These are phyloP conservation scores for Onychomys arenicola DNA, from an alignment of 2,797 vertebrate genomes.

Conservation along the genomic window DNA sequence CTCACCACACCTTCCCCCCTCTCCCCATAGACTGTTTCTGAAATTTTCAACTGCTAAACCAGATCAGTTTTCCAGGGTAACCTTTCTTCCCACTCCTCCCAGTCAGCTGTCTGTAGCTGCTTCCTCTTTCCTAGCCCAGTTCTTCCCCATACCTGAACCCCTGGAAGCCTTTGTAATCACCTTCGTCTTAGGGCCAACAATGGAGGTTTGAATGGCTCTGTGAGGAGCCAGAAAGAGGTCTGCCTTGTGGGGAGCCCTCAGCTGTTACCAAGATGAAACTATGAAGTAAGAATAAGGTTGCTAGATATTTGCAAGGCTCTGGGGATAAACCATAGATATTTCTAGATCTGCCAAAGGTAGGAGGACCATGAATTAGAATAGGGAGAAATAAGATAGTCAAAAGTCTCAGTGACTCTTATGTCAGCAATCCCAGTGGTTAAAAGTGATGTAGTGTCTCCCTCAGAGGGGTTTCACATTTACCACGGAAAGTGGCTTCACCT, in stretches of 20 bases:
- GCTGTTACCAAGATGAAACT: not conserved
- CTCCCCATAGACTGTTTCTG: conserved; percentile 30
- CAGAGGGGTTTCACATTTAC: not conserved
- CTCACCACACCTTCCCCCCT: conserved; percentile 59
- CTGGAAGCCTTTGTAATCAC: not conserved
- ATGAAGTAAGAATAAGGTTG: conserved; percentile 5
- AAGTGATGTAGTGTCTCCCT: not conserved
- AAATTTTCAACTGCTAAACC: conserved; percentile 49
- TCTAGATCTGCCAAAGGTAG: not conserved
- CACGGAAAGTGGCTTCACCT: not conserved
- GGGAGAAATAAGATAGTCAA: not conserved
- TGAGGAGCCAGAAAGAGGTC: not conserved
- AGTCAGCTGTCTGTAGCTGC: not conserved
- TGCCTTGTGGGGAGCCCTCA: not conserved
- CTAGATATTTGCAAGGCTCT: not conserved
- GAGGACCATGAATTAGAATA: not conserved
- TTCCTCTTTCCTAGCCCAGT: not conserved
- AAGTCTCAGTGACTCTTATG: not conserved
- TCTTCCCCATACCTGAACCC: not conserved
- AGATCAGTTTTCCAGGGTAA: conserved; percentile 55
- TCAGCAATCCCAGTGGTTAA: not conserved
- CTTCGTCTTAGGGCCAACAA: not conserved
- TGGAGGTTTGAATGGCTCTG: not conserved
- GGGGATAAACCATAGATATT: not conserved
- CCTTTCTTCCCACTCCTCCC: conserved; percentile 49